Evolutionary conservation across 2,888 invertebrate species (phyloP), one percentile per base, ranked within the genome.

Genomic region (Protonemura montana): DNA sequence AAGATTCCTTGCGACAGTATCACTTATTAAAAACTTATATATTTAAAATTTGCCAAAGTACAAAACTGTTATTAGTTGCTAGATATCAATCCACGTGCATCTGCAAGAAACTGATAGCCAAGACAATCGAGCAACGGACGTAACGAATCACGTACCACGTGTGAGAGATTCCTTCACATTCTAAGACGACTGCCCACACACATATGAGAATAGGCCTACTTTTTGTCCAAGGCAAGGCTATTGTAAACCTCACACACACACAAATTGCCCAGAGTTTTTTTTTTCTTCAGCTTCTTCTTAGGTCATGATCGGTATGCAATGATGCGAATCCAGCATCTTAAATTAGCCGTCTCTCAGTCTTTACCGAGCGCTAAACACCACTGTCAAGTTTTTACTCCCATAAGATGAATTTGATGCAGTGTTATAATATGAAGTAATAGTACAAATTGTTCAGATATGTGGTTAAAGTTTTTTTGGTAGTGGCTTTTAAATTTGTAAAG

Each of bases 221-320:
- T 59, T 59, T 59, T 59, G 16, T 59, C 13, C 59, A 13, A 21
- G 16, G 21, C 59, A 59, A 59, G 59, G 59, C 59, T 59, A 59
- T 59, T 59, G 59, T 21, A 21, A 59, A 13, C n/a, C n/a, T n/a
- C n/a, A n/a, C n/a, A n/a, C 16, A 59, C 59, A 59, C 59, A 59
- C 59, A 59, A 59, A 59, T 59, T 59, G 59, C 59, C n/a, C 13
- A 59, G 59, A 7, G 59, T 21, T 59, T 59, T 59, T 59, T 41
- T 41, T n/a, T n/a, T n/a, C n/a, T 41, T 21, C 59, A 21, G 59
- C 59, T 21, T 10, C 59, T 41, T 10, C 16, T 59, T 59, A 59
- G 59, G 59, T 59, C 59, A 59, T 59, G 59, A 59, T 59, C 59
- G 59, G 59, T 59, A 59, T 59, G 59, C 59, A 35, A 35, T 59